Evolutionary conservation across 2,888 invertebrate species (phyloP), one percentile per base, ranked within the genome.

Genomic region (Notodonta dromedarius): DNA sequence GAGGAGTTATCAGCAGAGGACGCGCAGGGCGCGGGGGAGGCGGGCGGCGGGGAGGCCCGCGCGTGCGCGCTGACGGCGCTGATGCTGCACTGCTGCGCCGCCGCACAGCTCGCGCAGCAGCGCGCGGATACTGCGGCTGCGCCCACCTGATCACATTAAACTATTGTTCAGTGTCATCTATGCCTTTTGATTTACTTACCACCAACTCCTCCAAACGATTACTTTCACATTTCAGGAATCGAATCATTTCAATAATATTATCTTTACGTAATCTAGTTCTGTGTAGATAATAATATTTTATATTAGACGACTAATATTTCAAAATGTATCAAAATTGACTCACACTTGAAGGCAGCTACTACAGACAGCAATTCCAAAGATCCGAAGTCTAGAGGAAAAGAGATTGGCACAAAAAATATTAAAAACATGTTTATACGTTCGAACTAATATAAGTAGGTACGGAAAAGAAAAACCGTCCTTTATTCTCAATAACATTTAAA

Each of bases 41-140:
- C 63, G 56, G 75, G 74, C 87, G 82, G 94, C 83, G 71, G 97
- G 53, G 98, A 98, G 83, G 96, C 97, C 70, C 96, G 98, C 78
- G 97, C 98, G 8, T 98, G 98, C 87, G 98, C 98, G 0, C 94
- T 99, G 67, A 98, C 98, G 57, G 97, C 99, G 59, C 95, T 99
- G 70, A 97, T 99, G 96, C 93, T 99, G 71, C 98, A 99, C 89
- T 97, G 98, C 88, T 99, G 98, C 90, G 97, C 98, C 5, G 99
- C 98, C 4, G 95, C 99, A 63, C 98, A 99, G 83, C 95, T 97
- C 74, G 96, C 96, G 52, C 90, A 91, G 74, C 88, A 88, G 63
- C 83, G 80, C 52, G 75, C 80, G 3, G 82, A 85, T 16, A 72
- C 79, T 1, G 76, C 86, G 65, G 71, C 79, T 1, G 76, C 86